phyloP scores from a whole-genome alignment of 2,888 invertebrate species.

The Portevinia maculata region DNA sequence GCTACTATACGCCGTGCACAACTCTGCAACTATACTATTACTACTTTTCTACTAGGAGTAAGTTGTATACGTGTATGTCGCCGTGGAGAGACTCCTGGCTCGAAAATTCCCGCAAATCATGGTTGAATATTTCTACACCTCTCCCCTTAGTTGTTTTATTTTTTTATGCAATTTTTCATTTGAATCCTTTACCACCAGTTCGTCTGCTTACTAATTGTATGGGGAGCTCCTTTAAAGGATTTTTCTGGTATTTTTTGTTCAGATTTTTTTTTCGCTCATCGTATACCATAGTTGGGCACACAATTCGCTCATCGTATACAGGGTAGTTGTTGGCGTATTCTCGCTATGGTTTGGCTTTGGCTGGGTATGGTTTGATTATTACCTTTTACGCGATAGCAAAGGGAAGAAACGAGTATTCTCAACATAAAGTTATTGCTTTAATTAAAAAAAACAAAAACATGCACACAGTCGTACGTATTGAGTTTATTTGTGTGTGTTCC shows the following conservation, averaged over 20 bases:
- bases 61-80: slow-evolving; percentile 27
- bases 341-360: slow-evolving; percentile 19
- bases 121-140: slow-evolving; percentile 41
- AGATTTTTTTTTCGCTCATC: slow-evolving; percentile 10
- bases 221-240: slow-evolving; percentile 66
- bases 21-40: slow-evolving; percentile 37
- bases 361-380: slow-evolving; percentile 65
- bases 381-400: slow-evolving; percentile 66
- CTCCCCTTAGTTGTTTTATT: background rate
- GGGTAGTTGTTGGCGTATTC: slow-evolving; percentile 35
- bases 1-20: slow-evolving; percentile 44
- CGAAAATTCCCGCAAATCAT: slow-evolving; percentile 66
- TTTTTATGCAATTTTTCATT: slow-evolving; percentile 69
- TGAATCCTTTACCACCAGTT: slow-evolving; percentile 68
- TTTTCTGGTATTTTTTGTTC: slow-evolving; percentile 33
- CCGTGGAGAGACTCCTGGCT: slow-evolving; percentile 25
- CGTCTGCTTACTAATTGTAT: slow-evolving; percentile 72
- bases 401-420: slow-evolving; percentile 47
- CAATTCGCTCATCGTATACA: background rate
- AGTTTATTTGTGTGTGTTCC: slow-evolving; percentile 8
- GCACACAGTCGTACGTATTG: slow-evolving; percentile 40
- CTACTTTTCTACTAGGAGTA: slow-evolving; percentile 27
- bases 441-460: slow-evolving; percentile 64
- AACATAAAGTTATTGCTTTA: slow-evolving; percentile 73
- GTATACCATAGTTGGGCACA: background rate